These are phyloP conservation scores for Labeo rohita DNA, from an alignment of 2,113 vertebrate species.

Conservation along the genomic window DNA sequence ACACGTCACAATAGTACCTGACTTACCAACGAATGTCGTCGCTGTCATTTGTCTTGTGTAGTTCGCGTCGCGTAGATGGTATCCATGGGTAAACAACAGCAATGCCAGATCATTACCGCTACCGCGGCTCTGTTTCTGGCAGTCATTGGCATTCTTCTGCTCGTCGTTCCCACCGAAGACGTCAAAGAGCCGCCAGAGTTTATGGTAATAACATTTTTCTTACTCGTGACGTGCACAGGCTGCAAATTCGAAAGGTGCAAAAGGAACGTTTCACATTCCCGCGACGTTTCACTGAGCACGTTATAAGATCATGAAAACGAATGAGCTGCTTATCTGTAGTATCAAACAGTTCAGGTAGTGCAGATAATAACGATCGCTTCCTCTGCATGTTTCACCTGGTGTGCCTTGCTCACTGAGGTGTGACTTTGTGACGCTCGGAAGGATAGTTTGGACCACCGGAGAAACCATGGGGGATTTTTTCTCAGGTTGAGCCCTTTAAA, in stretches of 20 bases:
- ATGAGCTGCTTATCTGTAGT: neutral
- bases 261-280: neutral
- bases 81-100: constrained; percentile 49
- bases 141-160: constrained; percentile 80
- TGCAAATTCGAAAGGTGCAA: neutral
- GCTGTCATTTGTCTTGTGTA: neutral
- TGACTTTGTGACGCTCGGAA: neutral
- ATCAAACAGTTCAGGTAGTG: neutral
- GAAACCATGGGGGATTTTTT: neutral
- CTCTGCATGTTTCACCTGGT: neutral
- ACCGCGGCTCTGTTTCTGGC: constrained; percentile 70
- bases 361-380: neutral
- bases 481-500: neutral
- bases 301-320: neutral
- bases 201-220: constrained; percentile 76
- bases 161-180: constrained; percentile 75
- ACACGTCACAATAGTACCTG: constrained; percentile 17
- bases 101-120: constrained; percentile 56
- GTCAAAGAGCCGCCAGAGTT: constrained; percentile 68
- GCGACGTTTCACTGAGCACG: neutral
- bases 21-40: neutral
- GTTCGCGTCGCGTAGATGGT: neutral
- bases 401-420: neutral
- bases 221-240: neutral
- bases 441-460: neutral